phyloP scores from a whole-genome alignment of 2,888 invertebrate species.

The Drosophila planitibia region DNA sequence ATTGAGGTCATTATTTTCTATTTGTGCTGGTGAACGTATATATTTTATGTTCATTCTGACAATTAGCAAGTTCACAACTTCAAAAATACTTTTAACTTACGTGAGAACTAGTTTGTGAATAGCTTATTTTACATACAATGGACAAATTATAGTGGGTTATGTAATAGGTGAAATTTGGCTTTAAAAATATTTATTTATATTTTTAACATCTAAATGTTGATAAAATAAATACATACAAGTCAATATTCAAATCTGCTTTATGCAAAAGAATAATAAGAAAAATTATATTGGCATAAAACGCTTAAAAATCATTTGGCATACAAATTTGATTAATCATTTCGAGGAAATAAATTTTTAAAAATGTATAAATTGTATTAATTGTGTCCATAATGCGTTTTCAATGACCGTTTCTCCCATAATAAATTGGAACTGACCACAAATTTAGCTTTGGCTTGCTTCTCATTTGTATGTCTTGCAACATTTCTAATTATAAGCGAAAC shows the following conservation, averaged over 20 bases:
- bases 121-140: neutral
- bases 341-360: neutral
- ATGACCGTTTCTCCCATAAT: slow-evolving; percentile 8
- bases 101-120: neutral
- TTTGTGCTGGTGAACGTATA: neutral
- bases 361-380: slow-evolving; percentile 12
- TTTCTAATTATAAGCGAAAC: slow-evolving; percentile 49
- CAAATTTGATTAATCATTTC: slow-evolving; percentile 24
- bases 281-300: neutral
- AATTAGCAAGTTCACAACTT: slow-evolving; percentile 7
- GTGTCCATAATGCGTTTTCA: slow-evolving; percentile 36
- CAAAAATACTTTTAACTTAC: neutral
- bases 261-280: neutral
- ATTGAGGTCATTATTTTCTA: neutral
- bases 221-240: neutral
- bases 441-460: neutral
- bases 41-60: neutral
- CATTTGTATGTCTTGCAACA: slow-evolving; percentile 51
- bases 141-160: neutral
- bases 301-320: slow-evolving; percentile 4
- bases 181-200: neutral
- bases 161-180: too few relatives aligned
- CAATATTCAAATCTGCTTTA: neutral
- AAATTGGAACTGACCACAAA: slow-evolving; percentile 21
- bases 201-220: neutral